These are phyloP conservation scores for Ptychodera flava DNA, from an alignment of 35 echinoderm and acorn worm genomes.

Conservation along the genomic window DNA sequence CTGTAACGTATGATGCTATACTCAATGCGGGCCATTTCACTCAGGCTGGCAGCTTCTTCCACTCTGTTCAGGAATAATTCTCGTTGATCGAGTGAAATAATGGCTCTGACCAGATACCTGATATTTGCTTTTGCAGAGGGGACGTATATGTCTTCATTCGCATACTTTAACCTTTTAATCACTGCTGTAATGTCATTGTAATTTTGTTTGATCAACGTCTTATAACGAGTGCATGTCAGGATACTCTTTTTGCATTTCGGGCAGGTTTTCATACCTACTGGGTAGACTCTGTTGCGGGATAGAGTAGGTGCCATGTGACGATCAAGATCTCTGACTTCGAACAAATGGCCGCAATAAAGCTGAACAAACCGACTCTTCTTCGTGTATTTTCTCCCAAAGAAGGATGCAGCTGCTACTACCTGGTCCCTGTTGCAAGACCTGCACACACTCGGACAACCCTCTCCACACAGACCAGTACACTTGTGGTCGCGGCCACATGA, in stretches of 20 bases:
- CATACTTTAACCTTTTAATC: neutral
- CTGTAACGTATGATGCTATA: neutral
- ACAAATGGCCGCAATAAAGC: neutral
- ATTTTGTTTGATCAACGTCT: neutral
- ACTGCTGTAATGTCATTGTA: neutral
- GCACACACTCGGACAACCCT: conserved; percentile 54
- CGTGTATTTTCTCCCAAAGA: neutral
- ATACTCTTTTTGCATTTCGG: neutral
- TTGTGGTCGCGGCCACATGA: conserved; percentile 36
- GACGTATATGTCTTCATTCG: neutral
- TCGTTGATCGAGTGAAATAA: neutral
- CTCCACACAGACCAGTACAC: conserved; percentile 71
- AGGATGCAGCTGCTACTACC: neutral
- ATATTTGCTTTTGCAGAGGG: neutral
- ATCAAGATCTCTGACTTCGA: neutral
- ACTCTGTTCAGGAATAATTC: neutral
- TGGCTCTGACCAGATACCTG: neutral
- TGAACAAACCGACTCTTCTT: neutral
- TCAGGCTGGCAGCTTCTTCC: neutral
- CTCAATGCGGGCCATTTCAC: neutral
- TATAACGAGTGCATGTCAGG: neutral
- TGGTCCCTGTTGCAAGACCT: conserved; percentile 3
- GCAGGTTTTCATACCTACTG: neutral
- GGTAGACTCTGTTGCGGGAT: neutral
- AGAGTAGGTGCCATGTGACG: neutral